Evolutionary conservation across 2,797 vertebrate species (phyloP).

Genomic region (Liasis olivaceus): DNA sequence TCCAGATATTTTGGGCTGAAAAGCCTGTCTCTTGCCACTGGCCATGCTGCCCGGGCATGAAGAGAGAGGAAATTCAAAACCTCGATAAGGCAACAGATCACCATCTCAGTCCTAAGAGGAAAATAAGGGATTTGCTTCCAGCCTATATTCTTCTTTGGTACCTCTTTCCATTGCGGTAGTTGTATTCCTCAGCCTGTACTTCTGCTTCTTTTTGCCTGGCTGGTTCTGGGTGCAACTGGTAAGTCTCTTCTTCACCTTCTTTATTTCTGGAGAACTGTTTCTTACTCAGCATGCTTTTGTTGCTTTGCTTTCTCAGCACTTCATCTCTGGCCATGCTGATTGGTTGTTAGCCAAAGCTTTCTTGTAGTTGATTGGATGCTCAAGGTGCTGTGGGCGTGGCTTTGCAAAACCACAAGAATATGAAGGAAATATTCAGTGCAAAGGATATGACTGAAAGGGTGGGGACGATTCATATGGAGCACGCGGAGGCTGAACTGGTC

Average conservation of each 20-base stretch:
- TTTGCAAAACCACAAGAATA: conserved; percentile 14
- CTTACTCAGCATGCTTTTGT: background rate
- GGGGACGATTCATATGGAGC: background rate
- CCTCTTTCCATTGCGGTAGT: conserved; percentile 29
- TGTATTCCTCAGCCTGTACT: background rate
- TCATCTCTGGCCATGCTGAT: background rate
- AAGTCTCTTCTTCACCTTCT: background rate
- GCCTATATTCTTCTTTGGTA: background rate
- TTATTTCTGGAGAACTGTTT: background rate
- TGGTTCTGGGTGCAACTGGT: background rate
- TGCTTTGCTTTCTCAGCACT: background rate
- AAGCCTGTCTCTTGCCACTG: too few species aligned
- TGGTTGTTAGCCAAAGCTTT: background rate
- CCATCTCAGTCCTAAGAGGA: background rate
- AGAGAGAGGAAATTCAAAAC: too few species aligned
- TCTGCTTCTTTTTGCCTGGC: background rate
- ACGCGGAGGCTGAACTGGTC: background rate
- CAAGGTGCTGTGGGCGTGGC: background rate
- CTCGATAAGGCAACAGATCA: too few species aligned
- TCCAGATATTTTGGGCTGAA: too few species aligned
- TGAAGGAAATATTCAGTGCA: background rate
- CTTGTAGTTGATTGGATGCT: background rate
- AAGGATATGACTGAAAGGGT: conserved; percentile 11
- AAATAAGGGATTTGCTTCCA: background rate
- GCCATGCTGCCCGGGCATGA: too few species aligned